phyloP scores from a whole-genome alignment of 2,113 vertebrate genomes.

The Crotalus horridus region DNA sequence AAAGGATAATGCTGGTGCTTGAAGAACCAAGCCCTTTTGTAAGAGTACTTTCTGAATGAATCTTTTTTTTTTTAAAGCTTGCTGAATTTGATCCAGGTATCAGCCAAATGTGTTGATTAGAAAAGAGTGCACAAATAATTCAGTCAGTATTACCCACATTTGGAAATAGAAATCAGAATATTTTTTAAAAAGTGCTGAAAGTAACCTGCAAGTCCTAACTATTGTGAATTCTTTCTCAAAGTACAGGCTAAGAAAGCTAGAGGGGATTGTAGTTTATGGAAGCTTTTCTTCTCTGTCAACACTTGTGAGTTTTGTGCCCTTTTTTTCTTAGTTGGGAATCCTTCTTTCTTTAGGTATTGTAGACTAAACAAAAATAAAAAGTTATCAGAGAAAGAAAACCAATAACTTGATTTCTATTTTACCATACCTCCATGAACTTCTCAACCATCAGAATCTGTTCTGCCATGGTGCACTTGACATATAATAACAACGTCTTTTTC shows the following conservation, averaged over 20 bases:
- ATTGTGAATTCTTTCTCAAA: not conserved
- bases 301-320: not conserved
- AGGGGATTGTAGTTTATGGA: not conserved
- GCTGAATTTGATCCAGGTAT: not conserved
- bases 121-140: not conserved
- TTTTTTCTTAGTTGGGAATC: not conserved
- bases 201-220: not conserved
- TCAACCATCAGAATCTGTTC: not conserved
- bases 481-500: not conserved
- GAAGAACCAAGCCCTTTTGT: conserved; percentile 31
- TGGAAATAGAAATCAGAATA: not conserved
- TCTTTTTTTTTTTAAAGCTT: not conserved
- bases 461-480: not conserved
- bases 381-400: not conserved
- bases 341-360: not conserved
- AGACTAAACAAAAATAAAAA: not conserved
- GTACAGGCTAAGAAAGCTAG: not conserved
- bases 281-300: not conserved
- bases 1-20: not conserved
- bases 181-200: not conserved
- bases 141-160: not conserved
- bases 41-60: conserved; percentile 12
- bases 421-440: not conserved
- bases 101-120: not conserved
- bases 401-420: not conserved